Base-by-base conservation (phyloP, 2,888 invertebrate species). In the Philaethria dido region DNA sequence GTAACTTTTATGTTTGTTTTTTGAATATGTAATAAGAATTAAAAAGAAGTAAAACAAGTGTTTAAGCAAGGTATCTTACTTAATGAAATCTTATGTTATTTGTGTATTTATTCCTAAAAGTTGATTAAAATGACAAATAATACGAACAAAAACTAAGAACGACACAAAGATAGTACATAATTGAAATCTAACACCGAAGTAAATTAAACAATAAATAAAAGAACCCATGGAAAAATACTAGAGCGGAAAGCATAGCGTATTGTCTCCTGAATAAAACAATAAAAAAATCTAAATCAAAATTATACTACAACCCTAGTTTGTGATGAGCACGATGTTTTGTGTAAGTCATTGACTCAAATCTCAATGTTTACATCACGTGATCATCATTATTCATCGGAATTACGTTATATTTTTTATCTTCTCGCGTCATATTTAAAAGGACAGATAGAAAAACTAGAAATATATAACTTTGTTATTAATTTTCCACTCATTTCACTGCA, bases 291-390 rank as follows among this genome's bases (percentile, higher is more conserved):
- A 55, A 55, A 39, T 39, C 20, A 20, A 13, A 1, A 8, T 39
- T 25, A n/a, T 2, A 22, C 42, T 22, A 22, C 57, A 57, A 25
- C 57, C 57, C 57, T 57, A 25, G n/a, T 5, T 42, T 42, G 29
- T 57, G 42, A 42, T 22, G 22, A 57, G 1, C n/a, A 42, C 5
- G 42, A 42, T 11, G 8, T 42, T 20, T 36, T 11, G 13, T 16
- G 0, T 11, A 22, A 42, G n/a, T 22, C 57, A 57, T 9, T 57
- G 39, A 42, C 57, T 42, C 33, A 20, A 29, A 45, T 18, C 9
- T 45, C 44, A 63, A 55, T 66, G 55, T 68, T 70, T 70, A 70
- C 70, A 69, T 69, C 63, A 70, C 64, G 70, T 70, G 57, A 57
- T 42, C n/a, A 57, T 57, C 22, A 22, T n/a, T 25, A 39, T 1